phyloP scores from a whole-genome alignment of 35 echinoderm and acorn worm genomes.

The Strongylocentrotus purpuratus region DNA sequence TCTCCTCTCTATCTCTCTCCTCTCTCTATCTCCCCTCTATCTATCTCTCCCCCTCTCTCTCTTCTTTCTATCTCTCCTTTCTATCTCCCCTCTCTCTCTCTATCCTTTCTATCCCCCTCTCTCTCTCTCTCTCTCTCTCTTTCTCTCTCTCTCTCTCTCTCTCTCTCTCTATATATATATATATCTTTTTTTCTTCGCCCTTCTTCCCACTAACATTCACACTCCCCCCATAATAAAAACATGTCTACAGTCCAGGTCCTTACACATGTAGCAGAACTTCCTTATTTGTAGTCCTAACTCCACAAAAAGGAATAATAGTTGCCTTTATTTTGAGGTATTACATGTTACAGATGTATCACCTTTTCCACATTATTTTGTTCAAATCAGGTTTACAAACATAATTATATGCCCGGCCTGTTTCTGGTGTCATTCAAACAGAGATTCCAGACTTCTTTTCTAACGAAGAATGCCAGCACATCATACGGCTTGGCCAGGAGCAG shows the following conservation, averaged over 20 bases:
- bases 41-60: no score
- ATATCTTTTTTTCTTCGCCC: no score
- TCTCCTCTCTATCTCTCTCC: no score
- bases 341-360: background rate
- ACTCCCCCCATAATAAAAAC: no score
- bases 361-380: background rate
- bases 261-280: background rate
- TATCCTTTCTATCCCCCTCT: no score
- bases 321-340: background rate
- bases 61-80: no score
- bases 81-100: no score
- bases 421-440: slow-evolving; percentile 52
- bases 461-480: slow-evolving; percentile 85
- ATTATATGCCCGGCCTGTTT: background rate
- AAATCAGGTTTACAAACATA: background rate
- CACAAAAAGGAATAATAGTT: background rate
- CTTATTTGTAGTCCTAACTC: background rate
- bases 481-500: slow-evolving; percentile 68
- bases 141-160: no score
- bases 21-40: no score
- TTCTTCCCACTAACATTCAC: no score
- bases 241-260: background rate
- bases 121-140: no score
- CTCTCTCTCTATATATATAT: no score
- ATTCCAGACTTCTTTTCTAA: slow-evolving; percentile 83